phyloP scores from a whole-genome alignment of 2,797 vertebrate species.

The Helarctos malayanus region DNA sequence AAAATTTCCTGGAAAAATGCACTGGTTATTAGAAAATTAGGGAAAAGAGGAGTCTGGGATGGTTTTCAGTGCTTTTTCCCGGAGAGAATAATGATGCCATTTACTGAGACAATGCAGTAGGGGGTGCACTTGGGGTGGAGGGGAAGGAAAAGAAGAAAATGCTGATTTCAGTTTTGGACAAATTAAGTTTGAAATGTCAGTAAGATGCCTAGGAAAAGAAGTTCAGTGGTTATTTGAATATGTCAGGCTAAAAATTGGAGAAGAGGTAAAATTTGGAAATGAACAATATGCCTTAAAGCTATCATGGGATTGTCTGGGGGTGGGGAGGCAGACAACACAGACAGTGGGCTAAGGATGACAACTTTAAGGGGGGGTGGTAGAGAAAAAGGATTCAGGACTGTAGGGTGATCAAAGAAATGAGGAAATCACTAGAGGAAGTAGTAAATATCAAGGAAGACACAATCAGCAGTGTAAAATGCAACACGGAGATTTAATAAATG shows the following conservation, averaged over 20 bases:
- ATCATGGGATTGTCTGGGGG: too few relatives aligned
- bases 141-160: background rate
- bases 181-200: background rate
- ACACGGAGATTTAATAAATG: background rate
- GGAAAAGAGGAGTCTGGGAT: background rate
- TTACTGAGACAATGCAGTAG: background rate
- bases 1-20: background rate
- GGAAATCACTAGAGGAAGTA: background rate
- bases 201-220: background rate
- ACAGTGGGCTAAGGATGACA: background rate
- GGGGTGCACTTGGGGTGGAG: background rate
- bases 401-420: background rate
- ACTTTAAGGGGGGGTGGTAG: background rate
- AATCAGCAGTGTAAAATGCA: background rate
- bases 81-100: background rate
- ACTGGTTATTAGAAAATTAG: background rate
- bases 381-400: background rate
- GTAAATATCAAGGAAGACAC: background rate
- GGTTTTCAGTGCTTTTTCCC: background rate
- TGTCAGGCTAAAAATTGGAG: background rate
- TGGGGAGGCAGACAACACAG: background rate
- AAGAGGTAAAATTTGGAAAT: constrained; percentile 8
- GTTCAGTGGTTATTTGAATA: background rate
- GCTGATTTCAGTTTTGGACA: background rate
- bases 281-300: background rate